phyloP scores from a whole-genome alignment of 23 tunicate genomes.

The Ascidia mentula region DNA sequence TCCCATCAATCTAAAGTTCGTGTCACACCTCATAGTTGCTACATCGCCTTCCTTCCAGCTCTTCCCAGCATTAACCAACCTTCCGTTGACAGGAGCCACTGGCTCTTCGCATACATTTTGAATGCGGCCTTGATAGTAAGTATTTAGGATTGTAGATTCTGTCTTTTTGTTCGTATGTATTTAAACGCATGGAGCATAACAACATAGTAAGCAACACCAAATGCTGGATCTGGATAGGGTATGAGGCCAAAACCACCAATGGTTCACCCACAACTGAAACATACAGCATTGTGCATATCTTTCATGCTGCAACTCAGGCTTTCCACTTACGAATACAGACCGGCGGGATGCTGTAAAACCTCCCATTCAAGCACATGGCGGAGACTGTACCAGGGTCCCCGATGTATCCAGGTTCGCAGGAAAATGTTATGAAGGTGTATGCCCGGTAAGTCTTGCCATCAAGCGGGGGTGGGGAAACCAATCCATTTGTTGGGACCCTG shows the following conservation, averaged over 20 bases:
- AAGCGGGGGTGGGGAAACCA: background rate
- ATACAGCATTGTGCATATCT: too few species aligned
- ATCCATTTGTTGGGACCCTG: background rate
- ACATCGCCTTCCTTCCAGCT: background rate
- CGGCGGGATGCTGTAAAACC: background rate
- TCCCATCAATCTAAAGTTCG: background rate
- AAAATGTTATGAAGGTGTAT: background rate
- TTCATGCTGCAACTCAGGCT: too few species aligned
- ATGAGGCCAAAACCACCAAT: too few species aligned
- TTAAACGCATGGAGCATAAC: too few species aligned
- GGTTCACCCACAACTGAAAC: too few species aligned
- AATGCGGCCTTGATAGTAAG: too few species aligned
- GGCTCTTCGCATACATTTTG: slow-evolving; percentile 1
- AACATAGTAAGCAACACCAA: too few species aligned
- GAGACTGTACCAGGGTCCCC: background rate
- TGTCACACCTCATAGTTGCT: background rate
- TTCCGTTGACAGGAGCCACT: background rate
- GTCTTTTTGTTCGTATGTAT: too few species aligned
- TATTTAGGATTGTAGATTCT: too few species aligned
- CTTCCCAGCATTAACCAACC: background rate
- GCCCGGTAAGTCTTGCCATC: background rate
- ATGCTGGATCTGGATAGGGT: too few species aligned
- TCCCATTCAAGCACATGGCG: background rate
- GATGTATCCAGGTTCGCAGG: background rate
- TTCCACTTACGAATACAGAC: background rate